These are phyloP conservation scores for Melipona quadrifasciata DNA, from an alignment of 1,140 invertebrate species.

Conservation along the genomic window DNA sequence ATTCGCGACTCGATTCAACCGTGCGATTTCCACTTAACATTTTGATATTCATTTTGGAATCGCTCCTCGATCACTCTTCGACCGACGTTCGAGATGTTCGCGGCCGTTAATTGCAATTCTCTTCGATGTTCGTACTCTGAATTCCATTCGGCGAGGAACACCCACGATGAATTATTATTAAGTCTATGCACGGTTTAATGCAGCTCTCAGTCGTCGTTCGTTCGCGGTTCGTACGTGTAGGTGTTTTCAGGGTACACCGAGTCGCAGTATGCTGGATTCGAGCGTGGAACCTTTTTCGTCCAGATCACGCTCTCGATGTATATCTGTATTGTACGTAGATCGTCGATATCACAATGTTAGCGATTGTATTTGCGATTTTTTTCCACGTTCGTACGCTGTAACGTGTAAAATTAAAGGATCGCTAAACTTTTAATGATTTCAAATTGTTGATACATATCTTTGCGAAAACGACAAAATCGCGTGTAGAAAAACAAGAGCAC, in stretches of 20 bases:
- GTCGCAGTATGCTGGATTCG: slow-evolving; percentile 12
- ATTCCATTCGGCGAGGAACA: neutral
- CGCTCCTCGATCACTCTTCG: neutral
- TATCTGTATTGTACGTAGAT: neutral
- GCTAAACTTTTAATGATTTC: too few relatives aligned
- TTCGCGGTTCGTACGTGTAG: slow-evolving; percentile 44
- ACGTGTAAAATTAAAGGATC: too few relatives aligned
- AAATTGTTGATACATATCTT: too few relatives aligned
- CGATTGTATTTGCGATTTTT: too few relatives aligned
- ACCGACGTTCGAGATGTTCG: neutral
- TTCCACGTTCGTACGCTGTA: too few relatives aligned
- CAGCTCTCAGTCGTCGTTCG: slow-evolving; percentile 39
- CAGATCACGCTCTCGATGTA: neutral
- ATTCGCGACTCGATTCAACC: neutral
- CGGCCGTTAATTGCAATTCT: neutral
- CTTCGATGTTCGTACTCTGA: neutral
- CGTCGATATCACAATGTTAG: too few relatives aligned
- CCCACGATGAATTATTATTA: slow-evolving; percentile 7
- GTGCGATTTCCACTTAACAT: neutral
- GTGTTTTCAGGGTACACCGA: slow-evolving; percentile 25
- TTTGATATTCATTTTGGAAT: too few relatives aligned
- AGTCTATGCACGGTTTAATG: slow-evolving; percentile 12
- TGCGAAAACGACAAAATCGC: too few relatives aligned
- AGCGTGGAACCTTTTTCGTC: neutral
- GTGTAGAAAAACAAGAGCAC: too few relatives aligned